These are phyloP conservation scores for Watersipora subatra DNA, from an alignment of 1,140 invertebrate species.

Conservation along the genomic window DNA sequence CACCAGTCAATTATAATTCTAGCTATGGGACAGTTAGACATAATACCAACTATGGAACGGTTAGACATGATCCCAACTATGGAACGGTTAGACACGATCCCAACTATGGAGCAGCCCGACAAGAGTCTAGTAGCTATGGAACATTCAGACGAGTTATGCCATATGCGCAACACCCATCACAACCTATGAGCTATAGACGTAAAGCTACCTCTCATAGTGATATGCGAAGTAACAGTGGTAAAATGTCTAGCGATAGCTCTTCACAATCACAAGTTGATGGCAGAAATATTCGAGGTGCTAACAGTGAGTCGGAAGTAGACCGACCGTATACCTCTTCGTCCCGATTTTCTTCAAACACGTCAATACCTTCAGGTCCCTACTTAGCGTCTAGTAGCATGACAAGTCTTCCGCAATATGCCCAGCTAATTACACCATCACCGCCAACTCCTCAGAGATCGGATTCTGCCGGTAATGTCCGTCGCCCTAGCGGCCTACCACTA, in stretches of 20 bases:
- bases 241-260: background rate
- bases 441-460: background rate
- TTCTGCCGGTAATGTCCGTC: background rate
- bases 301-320: background rate
- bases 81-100: too few relatives aligned
- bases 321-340: background rate
- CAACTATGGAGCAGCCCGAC: too few relatives aligned
- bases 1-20: background rate
- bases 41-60: too few relatives aligned
- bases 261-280: background rate
- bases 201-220: background rate
- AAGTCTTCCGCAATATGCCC: background rate
- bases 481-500: background rate
- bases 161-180: slow-evolving; percentile 5
- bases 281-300: slow-evolving; percentile 42
- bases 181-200: slow-evolving; percentile 5
- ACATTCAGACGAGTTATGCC: background rate
- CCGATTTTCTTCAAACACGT: background rate
- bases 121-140: too few relatives aligned
- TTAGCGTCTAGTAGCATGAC: background rate
- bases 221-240: background rate
- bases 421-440: background rate
- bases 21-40: background rate
- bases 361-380: background rate
- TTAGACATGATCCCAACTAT: too few relatives aligned